phyloP scores from a whole-genome alignment of 1,140 invertebrate species.

The Archegozetes longisetosus region DNA sequence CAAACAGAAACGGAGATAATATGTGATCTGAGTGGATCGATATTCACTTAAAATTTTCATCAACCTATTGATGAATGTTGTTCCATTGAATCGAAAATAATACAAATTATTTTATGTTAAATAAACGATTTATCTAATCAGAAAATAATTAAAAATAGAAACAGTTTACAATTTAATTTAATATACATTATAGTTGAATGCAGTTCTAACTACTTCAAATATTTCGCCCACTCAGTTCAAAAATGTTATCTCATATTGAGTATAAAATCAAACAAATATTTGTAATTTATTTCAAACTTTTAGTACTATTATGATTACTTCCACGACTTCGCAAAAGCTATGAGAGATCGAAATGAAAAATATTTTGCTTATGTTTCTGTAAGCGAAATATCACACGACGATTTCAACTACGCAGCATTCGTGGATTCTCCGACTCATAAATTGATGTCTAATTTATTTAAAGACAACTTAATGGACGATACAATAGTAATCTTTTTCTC shows the following conservation, averaged over 20 bases:
- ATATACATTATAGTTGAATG: too few species aligned
- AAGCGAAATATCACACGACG: constrained; percentile 29
- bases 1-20: not conserved
- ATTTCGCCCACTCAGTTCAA: too few species aligned
- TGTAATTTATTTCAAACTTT: not conserved
- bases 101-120: too few species aligned
- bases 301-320: not conserved
- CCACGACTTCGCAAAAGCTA: not conserved
- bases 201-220: too few species aligned
- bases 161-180: too few species aligned
- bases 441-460: constrained; percentile 25
- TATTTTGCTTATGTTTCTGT: not conserved
- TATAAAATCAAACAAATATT: too few species aligned
- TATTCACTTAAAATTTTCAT: too few species aligned
- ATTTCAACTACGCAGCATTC: constrained; percentile 25
- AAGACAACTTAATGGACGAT: constrained; percentile 29
- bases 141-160: too few species aligned
- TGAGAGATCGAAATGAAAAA: not conserved
- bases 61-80: too few species aligned
- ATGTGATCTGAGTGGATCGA: not conserved
- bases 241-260: too few species aligned
- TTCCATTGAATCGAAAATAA: too few species aligned
- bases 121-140: too few species aligned
- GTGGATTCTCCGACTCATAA: constrained; percentile 27
- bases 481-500: constrained; percentile 61